Base-by-base conservation (phyloP, 2,797 vertebrate genomes). In the Geotrypetes seraphini region DNA sequence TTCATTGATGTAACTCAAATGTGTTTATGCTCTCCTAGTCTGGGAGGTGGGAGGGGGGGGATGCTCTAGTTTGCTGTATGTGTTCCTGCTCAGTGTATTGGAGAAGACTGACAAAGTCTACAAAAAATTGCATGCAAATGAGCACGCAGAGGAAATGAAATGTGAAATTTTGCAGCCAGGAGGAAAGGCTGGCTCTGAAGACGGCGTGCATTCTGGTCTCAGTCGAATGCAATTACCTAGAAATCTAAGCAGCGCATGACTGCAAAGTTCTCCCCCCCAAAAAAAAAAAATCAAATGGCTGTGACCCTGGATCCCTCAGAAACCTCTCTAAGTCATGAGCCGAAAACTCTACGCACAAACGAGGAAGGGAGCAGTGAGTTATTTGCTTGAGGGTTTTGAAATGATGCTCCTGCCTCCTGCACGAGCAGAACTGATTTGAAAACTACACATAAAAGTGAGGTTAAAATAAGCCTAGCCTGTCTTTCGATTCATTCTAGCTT, bases 391-490 rank as follows among this genome's bases (percentile, higher is more conserved):
- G 28, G 22, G 23, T 7, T 67, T 67, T 52, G 60, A 0, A 2
- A 57, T 48, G 33, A 35, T 42, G 57, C 57, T 57, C 47, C 37
- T 35, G 42, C 36, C 42, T 41, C 47, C 35, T 37, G n/a, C n/a
- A n/a, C 46, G 33, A 61, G 52, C 38, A 59, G 50, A 64, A 61
- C 52, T 50, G 64, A 64, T 64, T 29, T 54, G 60, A 25, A 39
- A 37, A 43, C 52, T 41, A 50, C 57, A 59, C 59, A 57, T 33
- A 46, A 61, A 59, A 64, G n/a, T n/a, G 39, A 61, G 59, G 61
- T 43, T 52, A 54, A 1, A 11, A 64, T 37, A 54, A 59, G 54
- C 28, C 43, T 37, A 50, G 54, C 33, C 54, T 52, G 64, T 36
- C 31, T 47, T 60, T 28, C 60, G 53, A 52, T 61, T 39, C 45